Base-by-base conservation (phyloP, 2,113 vertebrate genomes). In the Phylloscopus trochiloides region DNA sequence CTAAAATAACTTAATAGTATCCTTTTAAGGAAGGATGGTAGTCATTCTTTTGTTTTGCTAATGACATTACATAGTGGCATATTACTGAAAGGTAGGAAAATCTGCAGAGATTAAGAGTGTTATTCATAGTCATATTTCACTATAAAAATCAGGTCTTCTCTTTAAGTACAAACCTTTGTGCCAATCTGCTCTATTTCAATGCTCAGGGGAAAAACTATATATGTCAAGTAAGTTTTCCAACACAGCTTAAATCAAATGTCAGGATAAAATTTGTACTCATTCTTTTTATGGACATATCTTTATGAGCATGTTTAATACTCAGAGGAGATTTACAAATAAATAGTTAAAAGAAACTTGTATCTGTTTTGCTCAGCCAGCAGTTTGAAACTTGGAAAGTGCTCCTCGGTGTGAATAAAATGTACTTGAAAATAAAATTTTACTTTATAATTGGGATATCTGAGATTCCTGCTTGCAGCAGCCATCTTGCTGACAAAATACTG, bases 321-420 rank as follows among this genome's bases (percentile, higher is more conserved):
- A 84, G 40, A 78, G 77, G 91, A 90, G 42, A 88, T 92, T 94
- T 91, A 65, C 34, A 93, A 93, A 93, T 83, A 97, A 88, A 92
- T 26, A 82, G 62, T 90, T 88, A 86, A 89, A 91, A 91, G 42
- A 70, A 89, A 93, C 71, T 59, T 52, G 7, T 76, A 72, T 73
- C 87, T 85, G 6, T 94, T 93, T 88, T 91, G 71, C 93, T 83
- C 63, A 95, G 42, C 38, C 71, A 93, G 74, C 78, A 96, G 45
- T 86, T 47, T 95, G 66, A 76, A 95, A 94, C 54, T 77, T 38
- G 38, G 47, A 67, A 93, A 92, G 58, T 76, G 32, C 25, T 93
- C 34, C 70, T 90, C 32, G 25, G 51, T 26, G 19, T 95, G 78
- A 94, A 92, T 70, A 88, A 90, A 95, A 76, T 28, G 9, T 62